Evolutionary conservation across 37 sponge, comb jelly and placozoan genomes (phyloP), one percentile per base, ranked within the genome.

Genomic region (Hexactinellida sp.): DNA sequence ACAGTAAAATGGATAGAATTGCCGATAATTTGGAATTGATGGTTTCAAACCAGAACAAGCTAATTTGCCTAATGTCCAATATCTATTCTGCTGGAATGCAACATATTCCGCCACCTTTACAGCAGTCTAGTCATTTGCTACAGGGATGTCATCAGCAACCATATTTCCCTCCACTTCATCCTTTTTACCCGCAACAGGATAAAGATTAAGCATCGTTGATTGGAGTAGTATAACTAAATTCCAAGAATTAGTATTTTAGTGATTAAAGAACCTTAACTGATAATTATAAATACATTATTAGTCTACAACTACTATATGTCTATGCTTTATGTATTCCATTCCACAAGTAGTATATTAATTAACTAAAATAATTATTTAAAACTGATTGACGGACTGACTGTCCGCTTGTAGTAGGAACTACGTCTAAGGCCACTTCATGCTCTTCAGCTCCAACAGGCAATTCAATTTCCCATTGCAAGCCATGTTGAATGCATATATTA

Each of bases 1-100:
- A 63, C 76, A 63, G 34, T 63, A 63, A 63, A 63, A 63, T 63
- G 76, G 76, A 63, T 63, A 63, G 76, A 63, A 63, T 63, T 63
- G 76, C 34, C 25, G 32, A 63, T 63, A 63, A 32, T 63, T 63
- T 63, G 34, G 76, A 63, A 63, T 63, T 63, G 76, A 63, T 63
- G 76, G 76, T 63, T 25, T 63, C 76, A 63, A 63, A 63, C 30
- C 76, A 63, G 76, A 63, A 63, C 34, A 32, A 28, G 76, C 34
- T 63, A 28, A 63, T 63, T 63, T 63, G 32, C 76, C 76, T 23
- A 63, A 63, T 63, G 47, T 63, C 25, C 25, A 32, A 28, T 63
- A 63, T 23, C 76, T 63, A 63, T 28, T 63, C 76, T 41, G 47
- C 47, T 63, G 76, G 76, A 63, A 23, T 63, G 76, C 32, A 63